Conservation (phyloP, 2,113 vertebrate species). For the Chloroceryle aenea region DNA sequence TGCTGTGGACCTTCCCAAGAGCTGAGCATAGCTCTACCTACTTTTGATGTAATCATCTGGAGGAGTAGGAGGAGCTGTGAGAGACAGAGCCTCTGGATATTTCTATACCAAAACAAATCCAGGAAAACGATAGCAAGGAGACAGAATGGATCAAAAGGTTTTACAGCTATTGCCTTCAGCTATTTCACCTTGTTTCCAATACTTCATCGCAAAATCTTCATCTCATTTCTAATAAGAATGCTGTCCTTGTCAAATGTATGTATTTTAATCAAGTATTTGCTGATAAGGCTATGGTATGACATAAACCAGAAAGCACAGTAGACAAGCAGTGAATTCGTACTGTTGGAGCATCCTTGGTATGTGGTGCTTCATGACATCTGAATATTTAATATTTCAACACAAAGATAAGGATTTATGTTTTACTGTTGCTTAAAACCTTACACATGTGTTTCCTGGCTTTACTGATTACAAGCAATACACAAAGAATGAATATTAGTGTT, state of each 20-base stretch:
- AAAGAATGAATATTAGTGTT: not conserved
- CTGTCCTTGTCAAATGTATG: not conserved
- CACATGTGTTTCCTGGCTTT: not conserved
- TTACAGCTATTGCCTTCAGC: not conserved
- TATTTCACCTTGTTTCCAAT: not conserved
- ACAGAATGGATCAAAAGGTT: slow-evolving; percentile 10
- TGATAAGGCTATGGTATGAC: not conserved
- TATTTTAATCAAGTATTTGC: not conserved
- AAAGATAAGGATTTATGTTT: not conserved
- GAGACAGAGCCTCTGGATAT: not conserved
- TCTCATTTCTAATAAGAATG: not conserved
- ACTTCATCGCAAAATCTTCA: not conserved
- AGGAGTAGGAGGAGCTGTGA: not conserved
- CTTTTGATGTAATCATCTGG: not conserved
- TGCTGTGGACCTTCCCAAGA: not conserved
- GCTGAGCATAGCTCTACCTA: not conserved
- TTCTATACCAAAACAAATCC: not conserved
- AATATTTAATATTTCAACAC: not conserved
- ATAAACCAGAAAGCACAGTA: not conserved
- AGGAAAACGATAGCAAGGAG: slow-evolving; percentile 1
- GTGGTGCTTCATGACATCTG: not conserved
- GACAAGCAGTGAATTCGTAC: not conserved
- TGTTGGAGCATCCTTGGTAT: not conserved
- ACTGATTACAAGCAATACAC: not conserved
- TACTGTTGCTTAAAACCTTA: not conserved